Base-by-base conservation (phyloP, 2,113 vertebrate species). In the Lipotes vexillifer region DNA sequence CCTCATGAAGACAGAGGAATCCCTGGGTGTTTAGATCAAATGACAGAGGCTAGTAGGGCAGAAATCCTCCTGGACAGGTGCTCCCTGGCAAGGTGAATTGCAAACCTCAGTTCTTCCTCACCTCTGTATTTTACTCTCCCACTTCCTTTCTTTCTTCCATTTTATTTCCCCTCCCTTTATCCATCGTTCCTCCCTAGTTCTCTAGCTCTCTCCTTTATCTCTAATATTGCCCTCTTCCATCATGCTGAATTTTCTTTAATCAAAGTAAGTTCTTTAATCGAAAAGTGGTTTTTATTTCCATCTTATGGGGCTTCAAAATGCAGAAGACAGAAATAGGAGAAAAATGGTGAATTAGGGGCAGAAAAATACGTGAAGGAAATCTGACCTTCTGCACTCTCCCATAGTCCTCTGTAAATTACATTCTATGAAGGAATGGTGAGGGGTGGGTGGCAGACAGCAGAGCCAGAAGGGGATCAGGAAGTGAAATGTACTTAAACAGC, bases 211-310 rank as follows among this genome's bases (percentile, higher is more conserved):
- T 72, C 14, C 11, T 61, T 77, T 33, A 5, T 71, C 36, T 49
- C 38, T 38, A 25, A 38, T 52, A 18, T 38, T 57, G 3, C 6
- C 29, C 0, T 66, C 13, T 85, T 71, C 38, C 23, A 72, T 44
- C 25, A 75, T 41, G 27, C 29, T 88, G 13, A 57, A 63, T 71
- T 90, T 41, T 74, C 61, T 69, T 91, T 65, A 31, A 33, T 10
- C 11, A 65, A 86, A 78, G 52, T 75, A 21, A 57, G 15, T 75
- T 85, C 36, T 88, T 89, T 49, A 69, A 80, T 52, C 36, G 20
- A 88, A 84, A 83, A 5, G 29, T 77, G 0, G 2, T 4, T 86
- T 97, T 90, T 52, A 41, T 94, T 88, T 94, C 20, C 12, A 69
- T 15, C 17, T 72, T 61, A 55, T 1, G 25, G 10, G 27, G 10